Percentiles rank a stretch among this genome's conserved stretches.
phyloP scores from a whole-genome alignment of 2,113 vertebrate species.

The Telmatochromis bifrenatus region DNA sequence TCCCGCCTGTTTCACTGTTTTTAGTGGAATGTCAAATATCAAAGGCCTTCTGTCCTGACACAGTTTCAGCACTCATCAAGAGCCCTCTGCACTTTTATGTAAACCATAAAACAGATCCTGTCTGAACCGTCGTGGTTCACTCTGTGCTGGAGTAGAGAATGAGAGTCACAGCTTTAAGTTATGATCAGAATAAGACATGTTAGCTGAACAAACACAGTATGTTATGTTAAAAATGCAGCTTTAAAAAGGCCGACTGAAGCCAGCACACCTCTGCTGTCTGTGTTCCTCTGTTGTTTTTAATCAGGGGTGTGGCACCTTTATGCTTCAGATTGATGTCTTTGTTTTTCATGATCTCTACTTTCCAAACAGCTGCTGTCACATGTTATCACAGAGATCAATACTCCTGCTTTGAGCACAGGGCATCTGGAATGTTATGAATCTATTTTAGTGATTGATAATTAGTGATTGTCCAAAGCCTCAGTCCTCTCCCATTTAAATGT shows the following conservation, averaged over 20 bases:
- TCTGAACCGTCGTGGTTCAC: background rate
- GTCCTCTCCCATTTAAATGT: background rate
- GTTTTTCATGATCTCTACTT: background rate
- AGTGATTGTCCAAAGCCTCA: slow-evolving; percentile 52
- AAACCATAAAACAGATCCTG: fast-evolving
- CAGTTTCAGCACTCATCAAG: background rate
- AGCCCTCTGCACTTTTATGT: background rate
- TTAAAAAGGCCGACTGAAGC: background rate
- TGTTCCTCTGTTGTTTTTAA: background rate
- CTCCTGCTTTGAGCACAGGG: background rate
- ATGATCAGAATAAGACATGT: background rate
- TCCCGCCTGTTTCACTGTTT: background rate
- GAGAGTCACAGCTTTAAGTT: background rate
- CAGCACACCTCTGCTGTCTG: background rate
- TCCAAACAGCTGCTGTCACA: background rate
- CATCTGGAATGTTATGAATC: background rate
- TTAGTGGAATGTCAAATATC: slow-evolving; percentile 49
- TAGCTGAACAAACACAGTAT: background rate
- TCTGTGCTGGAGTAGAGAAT: background rate
- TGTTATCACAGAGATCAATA: background rate
- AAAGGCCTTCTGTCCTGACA: background rate
- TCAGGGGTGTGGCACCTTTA: background rate
- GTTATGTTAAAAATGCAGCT: slow-evolving; percentile 15
- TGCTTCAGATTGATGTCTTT: background rate
- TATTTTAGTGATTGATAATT: background rate